phyloP scores from a whole-genome alignment of 2,888 invertebrate species.

The Encarsia formosa region DNA sequence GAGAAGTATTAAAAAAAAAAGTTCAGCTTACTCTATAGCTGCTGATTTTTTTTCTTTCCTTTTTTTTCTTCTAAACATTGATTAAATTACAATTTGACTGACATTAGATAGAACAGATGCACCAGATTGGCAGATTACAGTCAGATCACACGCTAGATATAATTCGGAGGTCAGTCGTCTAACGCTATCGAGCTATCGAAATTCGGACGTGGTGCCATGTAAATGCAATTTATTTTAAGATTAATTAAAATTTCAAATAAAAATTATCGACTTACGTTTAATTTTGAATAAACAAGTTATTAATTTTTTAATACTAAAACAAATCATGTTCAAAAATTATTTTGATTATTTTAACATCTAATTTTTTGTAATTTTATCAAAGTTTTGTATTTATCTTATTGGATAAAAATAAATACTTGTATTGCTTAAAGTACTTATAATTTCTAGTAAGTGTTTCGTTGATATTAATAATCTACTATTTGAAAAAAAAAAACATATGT shows the following conservation, averaged over 20 bases:
- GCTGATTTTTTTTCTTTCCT: conserved; percentile 9
- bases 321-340: too few species aligned
- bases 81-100: conserved; percentile 31
- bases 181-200: conserved; percentile 46
- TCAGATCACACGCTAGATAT: conserved; percentile 35
- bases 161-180: conserved; percentile 48
- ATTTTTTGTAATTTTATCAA: too few species aligned
- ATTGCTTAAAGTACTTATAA: too few species aligned
- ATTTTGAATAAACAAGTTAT: too few species aligned
- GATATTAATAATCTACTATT: conserved; percentile 7
- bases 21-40: too few species aligned
- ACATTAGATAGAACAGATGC: conserved; percentile 30
- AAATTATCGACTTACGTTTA: too few species aligned
- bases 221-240: conserved; percentile 8
- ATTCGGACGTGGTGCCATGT: conserved; percentile 43
- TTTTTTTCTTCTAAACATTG: too few species aligned
- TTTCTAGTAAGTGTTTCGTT: too few species aligned
- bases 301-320: too few species aligned
- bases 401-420: too few species aligned
- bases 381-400: too few species aligned
- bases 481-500: conserved; percentile 18
- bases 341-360: too few species aligned
- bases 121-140: conserved; percentile 35
- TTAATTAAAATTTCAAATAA: not conserved
- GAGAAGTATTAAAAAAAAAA: conserved; percentile 9